Base-by-base conservation (phyloP, 2,888 invertebrate genomes). In the Ormyrus rosae region DNA sequence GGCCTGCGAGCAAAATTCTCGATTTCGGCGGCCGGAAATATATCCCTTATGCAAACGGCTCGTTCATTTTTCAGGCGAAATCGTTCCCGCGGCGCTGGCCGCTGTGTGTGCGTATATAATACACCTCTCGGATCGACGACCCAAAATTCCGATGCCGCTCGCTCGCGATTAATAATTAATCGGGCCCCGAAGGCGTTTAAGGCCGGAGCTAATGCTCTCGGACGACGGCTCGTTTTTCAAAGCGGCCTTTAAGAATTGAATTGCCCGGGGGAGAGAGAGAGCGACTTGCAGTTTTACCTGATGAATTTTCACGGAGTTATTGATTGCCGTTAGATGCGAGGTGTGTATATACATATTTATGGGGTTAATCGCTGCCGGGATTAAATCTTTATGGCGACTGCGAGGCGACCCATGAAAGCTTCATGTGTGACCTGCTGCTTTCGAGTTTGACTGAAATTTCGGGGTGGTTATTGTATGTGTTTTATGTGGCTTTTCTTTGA, bases 41-140 rank as follows among this genome's bases (percentile, higher is more conserved):
- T 13, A 13, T 71, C 53, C 11, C 56, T 70, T 58, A 51, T 72
- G 55, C 67, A 67, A 67, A 55, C 53, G 6, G 45, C 64, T 72
- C 46, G n/a, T 72, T 60, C 19, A 67, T 72, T 67, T 78, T 72
- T 67, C 53, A 67, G 9, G n/a, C n/a, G 9, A 61, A 78, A 67
- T 67, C 11, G 46, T 50, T 55, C 45, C 45, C 11, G 9, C 9
- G 34, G 10, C 46, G 4, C 19, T 19, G 56, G 6, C 48, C 10
- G 5, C 2, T 45, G 6, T 53, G 19, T 5, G 55, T 6, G n/a
- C n/a, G n/a, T 2, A 13, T 1, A 48, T 50, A 13, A 5, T 6
- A 51, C 8, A 9, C 8, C 0, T 19, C 48, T 2, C 0, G 45
- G 56, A 19, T 72, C 10, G n/a, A 48, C 55, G 46, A 51, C 48